These are phyloP conservation scores for Atta colombica DNA, from an alignment of 1,140 invertebrate genomes.

Conservation along the genomic window DNA sequence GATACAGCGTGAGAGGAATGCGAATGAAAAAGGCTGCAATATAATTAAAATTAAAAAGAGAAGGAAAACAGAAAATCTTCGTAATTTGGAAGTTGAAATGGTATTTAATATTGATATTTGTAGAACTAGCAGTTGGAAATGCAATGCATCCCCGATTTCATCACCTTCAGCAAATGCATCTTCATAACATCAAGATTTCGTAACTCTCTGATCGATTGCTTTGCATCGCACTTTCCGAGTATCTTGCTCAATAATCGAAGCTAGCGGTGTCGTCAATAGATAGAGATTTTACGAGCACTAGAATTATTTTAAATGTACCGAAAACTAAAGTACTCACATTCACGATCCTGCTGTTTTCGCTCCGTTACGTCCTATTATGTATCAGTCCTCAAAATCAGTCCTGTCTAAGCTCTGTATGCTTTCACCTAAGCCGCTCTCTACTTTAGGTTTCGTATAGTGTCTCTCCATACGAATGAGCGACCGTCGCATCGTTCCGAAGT, in stretches of 20 bases:
- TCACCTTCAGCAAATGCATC: conserved; percentile 19
- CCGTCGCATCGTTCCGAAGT: conserved; percentile 50
- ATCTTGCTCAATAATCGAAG: neutral
- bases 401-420: conserved; percentile 26
- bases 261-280: neutral
- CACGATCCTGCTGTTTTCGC: neutral
- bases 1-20: too few relatives aligned
- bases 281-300: conserved; percentile 25
- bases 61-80: neutral
- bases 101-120: neutral
- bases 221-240: conserved; percentile 27
- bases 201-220: conserved; percentile 45
- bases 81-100: conserved; percentile 5
- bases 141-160: neutral
- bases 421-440: conserved; percentile 21
- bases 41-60: too few relatives aligned
- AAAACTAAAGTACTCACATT: conserved; percentile 6
- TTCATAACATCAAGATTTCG: conserved; percentile 37
- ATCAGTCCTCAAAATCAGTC: conserved; percentile 10
- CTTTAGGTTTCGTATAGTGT: neutral
- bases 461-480: conserved; percentile 38
- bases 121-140: conserved; percentile 15
- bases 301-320: conserved; percentile 3
- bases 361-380: neutral
- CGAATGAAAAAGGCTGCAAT: too few relatives aligned